Percentiles rank a stretch among this genome's conserved stretches.
Conservation (phyloP, 2,888 invertebrate genomes). For the Odontocerum albicorne region DNA sequence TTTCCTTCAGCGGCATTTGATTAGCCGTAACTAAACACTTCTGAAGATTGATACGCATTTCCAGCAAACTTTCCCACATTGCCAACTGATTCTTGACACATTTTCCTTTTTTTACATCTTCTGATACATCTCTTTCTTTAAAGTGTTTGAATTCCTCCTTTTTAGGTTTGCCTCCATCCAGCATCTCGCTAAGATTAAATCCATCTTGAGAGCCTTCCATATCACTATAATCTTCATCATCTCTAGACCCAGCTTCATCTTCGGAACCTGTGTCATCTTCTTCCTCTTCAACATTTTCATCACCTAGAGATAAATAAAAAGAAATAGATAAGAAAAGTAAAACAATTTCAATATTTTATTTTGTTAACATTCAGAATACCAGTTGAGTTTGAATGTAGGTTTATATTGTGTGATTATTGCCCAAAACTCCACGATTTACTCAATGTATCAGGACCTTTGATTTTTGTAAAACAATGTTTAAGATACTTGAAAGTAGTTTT, state of each 20-base stretch:
- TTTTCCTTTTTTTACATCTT: slow-evolving; percentile 65
- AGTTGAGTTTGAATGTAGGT: no score
- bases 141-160: slow-evolving; percentile 61
- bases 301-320: no score
- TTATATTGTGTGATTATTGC: no score
- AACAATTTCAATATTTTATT: no score
- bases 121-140: slow-evolving; percentile 55
- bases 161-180: slow-evolving; percentile 43
- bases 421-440: no score
- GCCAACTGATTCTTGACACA: slow-evolving; percentile 71
- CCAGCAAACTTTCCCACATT: slow-evolving; percentile 84
- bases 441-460: no score
- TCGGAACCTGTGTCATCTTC: slow-evolving; percentile 34
- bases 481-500: no score
- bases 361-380: no score
- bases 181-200: slow-evolving; percentile 51
- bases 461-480: no score
- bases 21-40: slow-evolving; percentile 76
- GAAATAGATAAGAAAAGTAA: no score
- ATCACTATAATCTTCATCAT: slow-evolving; percentile 40
- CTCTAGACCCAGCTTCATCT: slow-evolving; percentile 40
- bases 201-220: slow-evolving; percentile 43
- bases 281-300: slow-evolving; percentile 38
- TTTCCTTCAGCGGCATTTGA: slow-evolving; percentile 70
- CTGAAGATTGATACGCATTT: slow-evolving; percentile 86